Percentiles rank a stretch among this genome's conserved stretches.
Evolutionary conservation across 2,113 vertebrate genomes (phyloP).

Genomic region (Caretta caretta): DNA sequence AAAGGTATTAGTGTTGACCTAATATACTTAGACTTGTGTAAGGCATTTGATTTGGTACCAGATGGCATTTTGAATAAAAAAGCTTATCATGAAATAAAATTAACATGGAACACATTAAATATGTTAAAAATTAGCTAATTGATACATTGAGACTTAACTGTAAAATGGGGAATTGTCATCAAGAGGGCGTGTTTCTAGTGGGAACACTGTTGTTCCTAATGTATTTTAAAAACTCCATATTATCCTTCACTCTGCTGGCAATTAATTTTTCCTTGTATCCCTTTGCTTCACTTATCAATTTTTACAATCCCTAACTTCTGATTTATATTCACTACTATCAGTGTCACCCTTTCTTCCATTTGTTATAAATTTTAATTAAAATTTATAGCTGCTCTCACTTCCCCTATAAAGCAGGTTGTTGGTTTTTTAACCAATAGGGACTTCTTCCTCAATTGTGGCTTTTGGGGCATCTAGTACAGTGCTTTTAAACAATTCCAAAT

Average conservation of each 20-base stretch:
- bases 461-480: not conserved
- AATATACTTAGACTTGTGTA: too few relatives aligned
- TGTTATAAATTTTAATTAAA: too few relatives aligned
- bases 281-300: not conserved
- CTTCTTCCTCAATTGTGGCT: not conserved
- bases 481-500: not conserved
- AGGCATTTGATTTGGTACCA: not conserved
- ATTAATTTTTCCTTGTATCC: not conserved
- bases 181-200: not conserved
- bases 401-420: not conserved
- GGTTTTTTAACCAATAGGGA: not conserved
- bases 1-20: not conserved
- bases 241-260: not conserved
- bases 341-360: too few relatives aligned
- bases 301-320: not conserved
- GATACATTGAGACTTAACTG: not conserved
- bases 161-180: not conserved
- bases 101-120: not conserved
- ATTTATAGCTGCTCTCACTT: not conserved
- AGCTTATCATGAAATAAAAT: not conserved
- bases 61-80: not conserved
- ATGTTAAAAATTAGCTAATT: not conserved
- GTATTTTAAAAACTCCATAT: not conserved
- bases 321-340: not conserved
- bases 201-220: not conserved